Base-by-base conservation (phyloP, 2,113 vertebrate genomes). In the Opisthocomus hoazin region DNA sequence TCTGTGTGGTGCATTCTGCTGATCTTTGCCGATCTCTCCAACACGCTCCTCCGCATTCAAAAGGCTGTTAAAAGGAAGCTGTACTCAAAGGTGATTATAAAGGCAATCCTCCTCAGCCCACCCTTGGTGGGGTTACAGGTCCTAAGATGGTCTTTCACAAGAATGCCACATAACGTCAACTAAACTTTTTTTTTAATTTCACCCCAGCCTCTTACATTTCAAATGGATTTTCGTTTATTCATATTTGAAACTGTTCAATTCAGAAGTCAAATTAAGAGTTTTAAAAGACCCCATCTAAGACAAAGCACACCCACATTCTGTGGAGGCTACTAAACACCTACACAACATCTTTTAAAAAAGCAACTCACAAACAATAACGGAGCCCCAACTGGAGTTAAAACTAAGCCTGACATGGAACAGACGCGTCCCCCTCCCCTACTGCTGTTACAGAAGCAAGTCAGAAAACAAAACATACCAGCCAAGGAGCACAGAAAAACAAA, bases 91-190 rank as follows among this genome's bases (percentile, higher is more conserved):
- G 5, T 29, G 11, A 23, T 83, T 78, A 34, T 21, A 43, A 57
- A 61, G 7, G 7, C 23, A 60, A 4, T 14, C 5, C 12, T 60
- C 12, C 13, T 60, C 34, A 26, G 13, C n/a, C 11, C 32, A 54
- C 10, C 5, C 11, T 45, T 7, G 0, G 5, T 0, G 54, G 17
- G 7, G 8, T 58, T 75, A 63, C 53, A 71, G 0, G 4, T 29
- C 27, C 27, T 53, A 57, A 36, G 10, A 73, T 6, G 5, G 13
- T 57, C 17, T 78, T 91, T 65, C 32, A 8, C 11, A 71, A 63
- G 20, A 74, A 12, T 20, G 14, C 2, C 41, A 71, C 23, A 11
- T 65, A 65, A 46, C 14, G 7, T 26, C 29, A 61, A 36, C 13
- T 41, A 29, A 79, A 36, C 1, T 24, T 76, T 15, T 34, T 53